phyloP scores from a whole-genome alignment of 1,140 invertebrate species.

The honey bee (Apis mellifera) region DNA sequence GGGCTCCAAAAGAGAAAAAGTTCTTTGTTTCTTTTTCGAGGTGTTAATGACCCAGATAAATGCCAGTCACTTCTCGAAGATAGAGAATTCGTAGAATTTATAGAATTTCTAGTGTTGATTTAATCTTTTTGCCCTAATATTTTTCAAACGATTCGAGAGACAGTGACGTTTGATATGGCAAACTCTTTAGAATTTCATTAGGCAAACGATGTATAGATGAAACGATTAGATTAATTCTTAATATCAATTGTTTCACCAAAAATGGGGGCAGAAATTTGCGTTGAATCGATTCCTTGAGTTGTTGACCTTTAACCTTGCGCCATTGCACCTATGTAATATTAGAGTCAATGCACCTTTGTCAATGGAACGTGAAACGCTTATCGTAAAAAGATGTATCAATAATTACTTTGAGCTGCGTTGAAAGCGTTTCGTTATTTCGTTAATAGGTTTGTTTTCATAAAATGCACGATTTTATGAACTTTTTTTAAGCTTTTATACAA shows the following conservation, averaged over 20 bases:
- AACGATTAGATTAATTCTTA: conserved; percentile 19
- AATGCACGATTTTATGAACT: too few relatives aligned
- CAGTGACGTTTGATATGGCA: too few relatives aligned
- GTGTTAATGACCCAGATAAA: conserved; percentile 53
- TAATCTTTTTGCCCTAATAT: conserved; percentile 21
- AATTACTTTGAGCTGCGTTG: neutral
- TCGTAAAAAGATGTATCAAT: neutral
- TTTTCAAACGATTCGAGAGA: neutral
- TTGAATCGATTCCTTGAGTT: conserved; percentile 51
- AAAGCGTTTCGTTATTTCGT: too few relatives aligned
- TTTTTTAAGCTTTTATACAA: too few relatives aligned
- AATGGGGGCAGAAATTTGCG: conserved; percentile 61
- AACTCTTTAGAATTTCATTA: neutral
- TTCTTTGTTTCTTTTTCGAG: neutral
- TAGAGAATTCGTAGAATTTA: conserved; percentile 10
- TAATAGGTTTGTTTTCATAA: too few relatives aligned
- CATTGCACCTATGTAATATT: conserved; percentile 4
- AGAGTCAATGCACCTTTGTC: conserved; percentile 54
- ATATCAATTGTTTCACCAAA: conserved; percentile 56
- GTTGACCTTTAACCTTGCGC: conserved; percentile 43
- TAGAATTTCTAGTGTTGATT: conserved; percentile 13
- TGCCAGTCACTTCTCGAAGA: conserved; percentile 5
- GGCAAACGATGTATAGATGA: neutral
- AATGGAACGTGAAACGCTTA: conserved; percentile 8
- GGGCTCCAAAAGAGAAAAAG: neutral